phyloP scores from a whole-genome alignment of 1,140 invertebrate genomes.

The Bombus balteatus region DNA sequence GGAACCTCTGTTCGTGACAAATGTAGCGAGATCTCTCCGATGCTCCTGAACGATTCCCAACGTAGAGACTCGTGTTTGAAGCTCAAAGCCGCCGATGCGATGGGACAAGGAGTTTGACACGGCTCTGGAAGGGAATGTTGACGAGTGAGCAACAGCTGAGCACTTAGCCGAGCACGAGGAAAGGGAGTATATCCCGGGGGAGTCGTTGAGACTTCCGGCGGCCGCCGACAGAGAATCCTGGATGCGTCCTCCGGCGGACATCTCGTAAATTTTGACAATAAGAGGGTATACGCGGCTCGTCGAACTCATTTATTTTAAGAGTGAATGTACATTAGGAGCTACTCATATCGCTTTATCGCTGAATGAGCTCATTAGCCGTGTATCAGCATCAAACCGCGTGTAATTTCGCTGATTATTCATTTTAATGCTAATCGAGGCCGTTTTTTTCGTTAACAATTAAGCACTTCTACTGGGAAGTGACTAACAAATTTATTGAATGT shows the following conservation, averaged over 20 bases:
- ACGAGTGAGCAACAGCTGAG: slow-evolving; percentile 76
- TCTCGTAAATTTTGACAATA: slow-evolving; percentile 57
- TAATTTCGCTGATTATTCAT: not conserved
- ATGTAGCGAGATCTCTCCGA: not conserved
- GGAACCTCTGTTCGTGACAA: not conserved
- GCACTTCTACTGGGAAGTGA: not conserved
- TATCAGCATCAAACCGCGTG: not conserved
- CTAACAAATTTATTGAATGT: not conserved
- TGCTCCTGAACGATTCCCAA: not conserved
- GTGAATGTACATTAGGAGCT: not conserved
- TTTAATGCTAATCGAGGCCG: not conserved
- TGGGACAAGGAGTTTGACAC: slow-evolving; percentile 27
- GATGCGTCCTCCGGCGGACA: not conserved
- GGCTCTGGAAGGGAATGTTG: slow-evolving; percentile 33
- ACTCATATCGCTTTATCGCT: slow-evolving; percentile 4
- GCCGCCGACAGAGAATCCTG: slow-evolving; percentile 38
- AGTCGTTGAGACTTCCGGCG: slow-evolving; percentile 75
- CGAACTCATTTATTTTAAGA: slow-evolving; percentile 33
- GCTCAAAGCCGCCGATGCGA: slow-evolving; percentile 16
- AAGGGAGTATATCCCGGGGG: slow-evolving; percentile 59
- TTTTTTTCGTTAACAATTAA: slow-evolving; percentile 11
- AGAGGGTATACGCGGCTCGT: slow-evolving; percentile 25
- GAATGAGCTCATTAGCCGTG: not conserved
- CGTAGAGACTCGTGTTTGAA: slow-evolving; percentile 20
- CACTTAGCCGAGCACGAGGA: slow-evolving; percentile 65